phyloP scores from a whole-genome alignment of 2,797 vertebrate genomes.

The Atherinosoma microstoma region DNA sequence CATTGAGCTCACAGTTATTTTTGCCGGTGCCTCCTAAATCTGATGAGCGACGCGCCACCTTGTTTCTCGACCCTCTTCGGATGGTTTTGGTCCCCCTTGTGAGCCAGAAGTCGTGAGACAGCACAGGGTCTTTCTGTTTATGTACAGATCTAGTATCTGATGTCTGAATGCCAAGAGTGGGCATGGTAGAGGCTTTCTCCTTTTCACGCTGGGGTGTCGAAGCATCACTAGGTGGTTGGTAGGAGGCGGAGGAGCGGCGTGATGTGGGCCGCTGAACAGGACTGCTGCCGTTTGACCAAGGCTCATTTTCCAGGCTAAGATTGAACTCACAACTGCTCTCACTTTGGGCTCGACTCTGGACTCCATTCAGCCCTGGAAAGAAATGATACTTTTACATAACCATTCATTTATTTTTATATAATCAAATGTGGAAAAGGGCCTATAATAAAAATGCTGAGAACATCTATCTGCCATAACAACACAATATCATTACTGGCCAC shows the following conservation, averaged over 20 bases:
- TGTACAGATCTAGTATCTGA: conserved; percentile 29
- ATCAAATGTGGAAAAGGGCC: no score
- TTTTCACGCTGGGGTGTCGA: conserved; percentile 81
- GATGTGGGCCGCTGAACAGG: conserved; percentile 84
- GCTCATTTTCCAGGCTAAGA: conserved; percentile 89
- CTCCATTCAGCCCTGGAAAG: conserved; percentile 70
- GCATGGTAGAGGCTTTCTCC: conserved; percentile 64
- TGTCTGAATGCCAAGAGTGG: conserved; percentile 19
- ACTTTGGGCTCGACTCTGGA: conserved; percentile 90
- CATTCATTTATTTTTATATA: neutral
- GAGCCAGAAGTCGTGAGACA: conserved; percentile 75
- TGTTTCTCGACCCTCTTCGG: conserved; percentile 65
- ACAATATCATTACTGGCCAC: conserved; percentile 31
- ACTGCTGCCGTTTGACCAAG: conserved; percentile 93
- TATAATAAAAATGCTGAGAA: neutral
- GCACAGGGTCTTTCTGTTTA: conserved; percentile 50
- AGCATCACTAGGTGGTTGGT: conserved; percentile 74
- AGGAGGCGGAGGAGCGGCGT: conserved; percentile 76
- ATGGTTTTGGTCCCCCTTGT: conserved; percentile 71
- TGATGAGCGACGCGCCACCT: conserved; percentile 63
- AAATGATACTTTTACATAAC: neutral
- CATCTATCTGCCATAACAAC: neutral
- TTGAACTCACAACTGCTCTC: conserved; percentile 95
- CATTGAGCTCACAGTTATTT: conserved; percentile 36
- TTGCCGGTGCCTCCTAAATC: conserved; percentile 54